Percentiles rank a stretch among this genome's conserved stretches.
Conservation (phyloP, 2,113 vertebrate species). For the Emydura subglobosa region DNA sequence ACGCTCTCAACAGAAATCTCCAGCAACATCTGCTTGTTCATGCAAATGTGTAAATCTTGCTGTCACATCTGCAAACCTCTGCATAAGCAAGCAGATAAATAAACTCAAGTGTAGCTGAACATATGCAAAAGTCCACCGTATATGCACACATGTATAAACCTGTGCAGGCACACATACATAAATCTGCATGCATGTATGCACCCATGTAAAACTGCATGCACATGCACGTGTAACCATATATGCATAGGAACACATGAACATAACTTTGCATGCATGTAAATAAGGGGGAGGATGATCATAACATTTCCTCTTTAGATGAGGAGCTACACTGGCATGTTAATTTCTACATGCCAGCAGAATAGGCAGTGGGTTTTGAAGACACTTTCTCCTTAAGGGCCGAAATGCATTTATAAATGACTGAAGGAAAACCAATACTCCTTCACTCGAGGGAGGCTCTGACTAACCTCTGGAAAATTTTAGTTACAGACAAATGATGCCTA, state of each 20-base stretch:
- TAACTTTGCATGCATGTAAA: neutral
- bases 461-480: neutral
- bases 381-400: neutral
- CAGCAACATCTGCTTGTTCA: neutral
- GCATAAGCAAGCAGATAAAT: neutral
- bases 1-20: neutral
- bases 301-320: neutral
- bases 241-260: neutral
- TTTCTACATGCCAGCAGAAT: neutral
- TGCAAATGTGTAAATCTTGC: neutral
- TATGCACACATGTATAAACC: neutral
- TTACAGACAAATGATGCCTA: neutral
- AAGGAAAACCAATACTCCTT: neutral
- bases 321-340: rapidly evolving
- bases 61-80: neutral
- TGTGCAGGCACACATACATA: neutral
- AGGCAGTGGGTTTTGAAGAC: neutral
- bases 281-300: neutral
- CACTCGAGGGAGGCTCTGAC: neutral
- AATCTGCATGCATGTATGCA: neutral
- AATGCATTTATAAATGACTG: neutral
- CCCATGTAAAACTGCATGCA: rapidly evolving
- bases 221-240: rapidly evolving
- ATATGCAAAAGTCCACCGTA: neutral
- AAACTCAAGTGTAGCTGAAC: neutral